Base-by-base conservation (phyloP, 2,797 vertebrate species). In the Ctenochaetus hawaiiensis region DNA sequence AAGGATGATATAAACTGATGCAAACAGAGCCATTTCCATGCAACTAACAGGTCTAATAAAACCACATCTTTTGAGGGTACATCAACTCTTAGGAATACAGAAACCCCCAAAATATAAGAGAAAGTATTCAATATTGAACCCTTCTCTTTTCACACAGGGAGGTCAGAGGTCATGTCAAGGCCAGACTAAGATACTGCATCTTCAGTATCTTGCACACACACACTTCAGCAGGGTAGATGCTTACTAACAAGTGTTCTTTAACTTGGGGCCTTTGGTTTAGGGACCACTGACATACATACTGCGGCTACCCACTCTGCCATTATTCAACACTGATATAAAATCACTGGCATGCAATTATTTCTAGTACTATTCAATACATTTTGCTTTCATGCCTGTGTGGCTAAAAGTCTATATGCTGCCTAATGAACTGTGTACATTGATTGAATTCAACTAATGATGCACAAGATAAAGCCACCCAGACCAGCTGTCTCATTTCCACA, bases 401-500 rank as follows among this genome's bases (percentile, higher is more conserved):
- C 84, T 66, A 30, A 62, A 86, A 48, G 86, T 87, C 89, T 83
- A 89, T 86, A 74, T 18, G 54, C 59, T 72, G 81, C 67, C 75
- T 90, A 90, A 90, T 91, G 82, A 90, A 83, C 65, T 71, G 81
- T 56, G 48, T 6, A 22, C 81, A 87, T 81, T 80, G 86, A 93
- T 72, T 81, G 57, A 77, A 79, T 84, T 83, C 74, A 78, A 80
- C 74, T 90, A 87, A 92, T 85, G 87, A 83, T 78, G 81, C 62
- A 65, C 61, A 89, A 73, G 75, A 84, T 53, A 68, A 86, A 88
- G 83, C 51, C 20, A 44, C 78, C 60, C 44, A 75, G 81, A 75
- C 78, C 75, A 69, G 73, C 70, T 22, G 83, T 69, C 78, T 90
- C 78, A 49, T 77, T 85, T 85, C 73, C 78, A 77, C 84, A 81